Percentiles rank a stretch among this genome's conserved stretches.
Conservation (phyloP, 1,140 invertebrate genomes). For the Lepidostoma basale region DNA sequence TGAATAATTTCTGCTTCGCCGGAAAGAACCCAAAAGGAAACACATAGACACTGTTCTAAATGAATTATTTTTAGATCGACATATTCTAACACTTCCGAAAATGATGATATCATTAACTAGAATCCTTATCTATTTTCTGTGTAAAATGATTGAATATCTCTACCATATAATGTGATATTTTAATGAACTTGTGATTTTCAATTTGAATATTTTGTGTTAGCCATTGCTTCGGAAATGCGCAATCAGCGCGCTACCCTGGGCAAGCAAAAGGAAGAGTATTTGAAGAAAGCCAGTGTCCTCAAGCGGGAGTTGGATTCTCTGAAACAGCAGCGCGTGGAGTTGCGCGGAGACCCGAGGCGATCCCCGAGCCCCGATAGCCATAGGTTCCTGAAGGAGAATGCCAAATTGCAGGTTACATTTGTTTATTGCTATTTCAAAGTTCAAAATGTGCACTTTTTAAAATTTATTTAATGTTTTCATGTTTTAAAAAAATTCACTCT, state of each 20-base stretch:
- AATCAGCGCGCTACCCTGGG: slow-evolving; percentile 78
- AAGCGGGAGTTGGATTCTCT: slow-evolving; percentile 78
- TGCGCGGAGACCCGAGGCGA: slow-evolving; percentile 67
- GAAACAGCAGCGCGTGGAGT: slow-evolving; percentile 75
- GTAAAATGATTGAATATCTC: no score
- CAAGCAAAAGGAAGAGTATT: slow-evolving; percentile 79
- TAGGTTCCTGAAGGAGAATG: slow-evolving; percentile 77
- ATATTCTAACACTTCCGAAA: no score
- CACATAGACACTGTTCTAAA: no score
- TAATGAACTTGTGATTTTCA: background rate
- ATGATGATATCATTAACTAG: no score
- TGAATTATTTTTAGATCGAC: no score
- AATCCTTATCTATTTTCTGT: no score
- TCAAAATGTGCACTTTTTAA: no score
- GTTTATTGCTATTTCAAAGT: no score
- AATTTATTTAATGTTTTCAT: background rate
- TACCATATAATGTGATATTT: no score
- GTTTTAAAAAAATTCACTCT: no score
- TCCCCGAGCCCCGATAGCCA: slow-evolving; percentile 70
- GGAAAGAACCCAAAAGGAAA: no score
- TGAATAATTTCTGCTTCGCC: no score
- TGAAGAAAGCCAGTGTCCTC: slow-evolving; percentile 71
- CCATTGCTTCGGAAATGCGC: slow-evolving; percentile 78
- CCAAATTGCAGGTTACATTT: slow-evolving; percentile 73
- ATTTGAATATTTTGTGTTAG: slow-evolving; percentile 56